Conservation (phyloP, 1,140 invertebrate species). For the Zaprionus kolodkinae region DNA sequence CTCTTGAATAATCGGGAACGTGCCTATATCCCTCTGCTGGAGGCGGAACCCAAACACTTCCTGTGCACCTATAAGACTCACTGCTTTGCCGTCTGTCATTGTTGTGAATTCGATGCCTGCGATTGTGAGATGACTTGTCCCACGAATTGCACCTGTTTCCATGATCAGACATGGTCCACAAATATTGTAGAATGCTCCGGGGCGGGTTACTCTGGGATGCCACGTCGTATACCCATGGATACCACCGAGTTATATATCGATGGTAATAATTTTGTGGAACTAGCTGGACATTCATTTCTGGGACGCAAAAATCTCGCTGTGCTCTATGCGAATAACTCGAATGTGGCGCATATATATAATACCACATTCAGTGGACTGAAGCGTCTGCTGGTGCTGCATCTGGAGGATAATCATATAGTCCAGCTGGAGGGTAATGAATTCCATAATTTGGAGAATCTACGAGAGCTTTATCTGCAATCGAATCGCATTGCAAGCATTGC, state of each 20-base stretch:
- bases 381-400: constrained; percentile 90
- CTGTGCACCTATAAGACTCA: constrained; percentile 96
- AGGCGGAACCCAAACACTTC: constrained; percentile 94
- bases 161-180: constrained; percentile 96
- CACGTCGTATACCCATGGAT: constrained; percentile 96
- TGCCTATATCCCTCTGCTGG: constrained; percentile 92
- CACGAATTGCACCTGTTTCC: constrained; percentile 96
- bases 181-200: constrained; percentile 96
- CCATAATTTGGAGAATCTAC: constrained; percentile 90
- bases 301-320: constrained; percentile 94
- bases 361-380: constrained; percentile 95
- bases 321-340: constrained; percentile 94
- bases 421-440: constrained; percentile 93
- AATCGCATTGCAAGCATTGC: constrained; percentile 93
- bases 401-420: constrained; percentile 93
- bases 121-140: constrained; percentile 98
- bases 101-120: constrained; percentile 97
- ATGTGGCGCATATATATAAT: constrained; percentile 93
- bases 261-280: constrained; percentile 93
- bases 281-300: constrained; percentile 95
- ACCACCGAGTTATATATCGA: constrained; percentile 96
- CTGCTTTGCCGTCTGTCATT: constrained; percentile 96
- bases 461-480: constrained; percentile 94
- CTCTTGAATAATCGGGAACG: constrained; percentile 93
- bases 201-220: constrained; percentile 91